A percentile compares a stretch with the other conserved stretches of the same genome.
These are phyloP conservation scores for Agrotis puta DNA, from an alignment of 2,888 invertebrate species.

Conservation along the genomic window DNA sequence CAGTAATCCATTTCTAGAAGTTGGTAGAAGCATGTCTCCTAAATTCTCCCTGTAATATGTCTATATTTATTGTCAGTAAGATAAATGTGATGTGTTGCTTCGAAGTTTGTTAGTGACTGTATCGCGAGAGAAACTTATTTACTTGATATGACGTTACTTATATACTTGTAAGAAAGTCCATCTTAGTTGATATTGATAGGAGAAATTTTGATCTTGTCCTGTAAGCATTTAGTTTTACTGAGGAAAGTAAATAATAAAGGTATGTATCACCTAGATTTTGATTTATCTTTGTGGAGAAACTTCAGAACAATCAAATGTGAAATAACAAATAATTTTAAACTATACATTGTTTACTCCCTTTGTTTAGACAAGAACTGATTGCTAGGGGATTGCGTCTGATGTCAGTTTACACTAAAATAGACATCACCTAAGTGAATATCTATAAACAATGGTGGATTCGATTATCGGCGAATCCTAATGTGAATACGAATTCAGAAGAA, in stretches of 20 bases:
- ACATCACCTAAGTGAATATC: too few relatives aligned
- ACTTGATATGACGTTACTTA: constrained; percentile 52
- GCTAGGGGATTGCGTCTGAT: constrained; percentile 28
- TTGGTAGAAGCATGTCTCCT: constrained; percentile 13
- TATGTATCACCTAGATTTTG: background rate
- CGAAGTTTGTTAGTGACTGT: constrained; percentile 49
- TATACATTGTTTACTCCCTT: constrained; percentile 25
- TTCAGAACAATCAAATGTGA: constrained; percentile 7
- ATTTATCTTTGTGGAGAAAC: background rate
- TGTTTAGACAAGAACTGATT: constrained; percentile 27
- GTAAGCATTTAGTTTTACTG: background rate
- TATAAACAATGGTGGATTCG: too few relatives aligned
- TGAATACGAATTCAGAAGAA: too few relatives aligned
- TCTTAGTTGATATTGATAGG: constrained; percentile 44
- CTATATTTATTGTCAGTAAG: constrained; percentile 50
- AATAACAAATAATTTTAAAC: constrained; percentile 10
- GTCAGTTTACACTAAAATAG: constrained; percentile 23
- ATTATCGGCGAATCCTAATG: too few relatives aligned
- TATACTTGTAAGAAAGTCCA: constrained; percentile 42
- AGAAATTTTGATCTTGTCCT: constrained; percentile 40
- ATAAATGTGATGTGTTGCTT: constrained; percentile 53
- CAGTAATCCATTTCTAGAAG: constrained; percentile 2
- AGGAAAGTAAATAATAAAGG: background rate
- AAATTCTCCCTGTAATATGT: constrained; percentile 30
- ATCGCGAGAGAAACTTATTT: constrained; percentile 55